phyloP scores from a whole-genome alignment of 1,140 invertebrate genomes.

The Scaptomyza pallida region DNA sequence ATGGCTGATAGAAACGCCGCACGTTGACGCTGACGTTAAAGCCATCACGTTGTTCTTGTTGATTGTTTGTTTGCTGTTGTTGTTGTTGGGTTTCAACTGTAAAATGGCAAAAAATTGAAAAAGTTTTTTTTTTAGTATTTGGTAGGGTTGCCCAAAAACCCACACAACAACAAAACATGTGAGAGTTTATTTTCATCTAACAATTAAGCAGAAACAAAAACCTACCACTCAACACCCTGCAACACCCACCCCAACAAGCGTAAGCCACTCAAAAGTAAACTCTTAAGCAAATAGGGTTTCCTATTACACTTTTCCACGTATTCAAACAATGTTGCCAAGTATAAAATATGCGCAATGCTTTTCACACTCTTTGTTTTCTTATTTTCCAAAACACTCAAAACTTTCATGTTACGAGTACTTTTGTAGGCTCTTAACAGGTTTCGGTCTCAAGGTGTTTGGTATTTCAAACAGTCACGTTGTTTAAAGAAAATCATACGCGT shows the following conservation, averaged over 20 bases:
- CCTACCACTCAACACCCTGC: background rate
- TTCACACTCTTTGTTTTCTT: constrained; percentile 8
- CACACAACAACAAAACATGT: background rate
- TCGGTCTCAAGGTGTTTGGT: constrained; percentile 57
- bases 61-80: constrained; percentile 2
- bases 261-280: constrained; percentile 14
- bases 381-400: background rate
- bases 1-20: constrained; percentile 43
- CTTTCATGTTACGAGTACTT: constrained; percentile 9
- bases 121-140: constrained; percentile 8
- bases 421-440: constrained; percentile 20
- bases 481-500: constrained; percentile 29
- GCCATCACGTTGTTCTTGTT: constrained; percentile 41
- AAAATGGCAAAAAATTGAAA: constrained; percentile 26
- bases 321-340: constrained; percentile 69
- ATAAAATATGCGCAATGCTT: constrained; percentile 55
- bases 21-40: constrained; percentile 24
- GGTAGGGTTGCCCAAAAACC: background rate
- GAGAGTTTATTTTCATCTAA: constrained; percentile 33
- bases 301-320: constrained; percentile 60
- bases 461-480: constrained; percentile 74
- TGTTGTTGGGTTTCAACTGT: constrained; percentile 29
- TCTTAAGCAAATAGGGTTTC: constrained; percentile 79
- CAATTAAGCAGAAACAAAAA: constrained; percentile 51
- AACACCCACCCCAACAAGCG: background rate